phyloP scores from a whole-genome alignment of 2,888 invertebrate species.

The Dyspetes luteomarginatus region DNA sequence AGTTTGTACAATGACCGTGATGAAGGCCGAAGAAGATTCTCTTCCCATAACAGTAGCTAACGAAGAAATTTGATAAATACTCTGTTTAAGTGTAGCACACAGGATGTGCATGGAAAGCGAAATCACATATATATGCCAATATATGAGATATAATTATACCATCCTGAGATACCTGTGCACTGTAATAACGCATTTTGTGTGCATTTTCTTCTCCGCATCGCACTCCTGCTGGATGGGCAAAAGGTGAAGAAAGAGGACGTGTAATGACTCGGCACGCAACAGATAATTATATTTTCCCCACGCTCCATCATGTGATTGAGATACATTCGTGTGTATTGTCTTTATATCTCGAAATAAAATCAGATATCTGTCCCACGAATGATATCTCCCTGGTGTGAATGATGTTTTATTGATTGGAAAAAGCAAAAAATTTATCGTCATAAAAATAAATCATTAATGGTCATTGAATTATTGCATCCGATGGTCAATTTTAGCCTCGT shows the following conservation, averaged over 20 bases:
- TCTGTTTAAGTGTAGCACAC: not conserved
- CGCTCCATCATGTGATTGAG: slow-evolving; percentile 22
- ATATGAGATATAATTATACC: slow-evolving; percentile 14
- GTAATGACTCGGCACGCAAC: slow-evolving; percentile 33
- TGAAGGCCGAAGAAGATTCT: not conserved
- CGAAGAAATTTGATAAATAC: not conserved
- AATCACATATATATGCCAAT: slow-evolving; percentile 22
- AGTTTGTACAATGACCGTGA: not conserved
- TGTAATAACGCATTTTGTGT: slow-evolving; percentile 37
- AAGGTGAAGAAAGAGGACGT: not conserved
- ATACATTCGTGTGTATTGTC: not conserved
- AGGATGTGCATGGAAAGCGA: slow-evolving; percentile 37
- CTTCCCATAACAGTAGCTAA: not conserved
- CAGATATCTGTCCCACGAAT: not conserved
- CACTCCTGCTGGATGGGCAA: not conserved
- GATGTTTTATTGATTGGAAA: not conserved
- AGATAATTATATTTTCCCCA: slow-evolving; percentile 43
- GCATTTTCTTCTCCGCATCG: slow-evolving; percentile 18
- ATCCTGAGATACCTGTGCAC: not conserved
- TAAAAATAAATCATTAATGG: not conserved
- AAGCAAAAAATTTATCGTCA: not conserved
- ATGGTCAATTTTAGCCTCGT: not conserved
- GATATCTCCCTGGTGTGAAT: not conserved
- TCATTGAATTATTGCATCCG: slow-evolving; percentile 5
- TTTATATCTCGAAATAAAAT: not conserved